Evolutionary conservation across 2,797 vertebrate species (phyloP).

Genomic region (Argyrosomus regius): DNA sequence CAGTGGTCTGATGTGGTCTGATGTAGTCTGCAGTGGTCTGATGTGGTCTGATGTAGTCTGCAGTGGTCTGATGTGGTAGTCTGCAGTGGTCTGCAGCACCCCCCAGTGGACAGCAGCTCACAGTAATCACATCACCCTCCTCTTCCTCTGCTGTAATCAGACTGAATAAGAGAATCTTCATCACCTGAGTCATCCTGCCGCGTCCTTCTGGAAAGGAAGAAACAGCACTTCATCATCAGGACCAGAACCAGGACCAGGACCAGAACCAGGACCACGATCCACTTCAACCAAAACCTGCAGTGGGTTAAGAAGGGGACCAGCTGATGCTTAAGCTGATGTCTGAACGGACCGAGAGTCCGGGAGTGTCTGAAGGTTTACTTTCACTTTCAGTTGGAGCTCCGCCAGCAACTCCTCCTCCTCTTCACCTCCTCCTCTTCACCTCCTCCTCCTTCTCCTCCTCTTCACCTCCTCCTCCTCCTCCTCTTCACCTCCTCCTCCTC

Average conservation of each 20-base stretch:
- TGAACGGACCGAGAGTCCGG: not conserved
- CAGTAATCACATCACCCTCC: not conserved
- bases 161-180: no score
- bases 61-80: no score
- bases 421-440: not conserved
- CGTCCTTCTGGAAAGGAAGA: no score
- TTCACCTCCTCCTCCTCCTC: not conserved
- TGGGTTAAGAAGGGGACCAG: not conserved
- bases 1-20: no score
- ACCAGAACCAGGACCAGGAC: not conserved
- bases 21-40: no score
- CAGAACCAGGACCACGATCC: not conserved
- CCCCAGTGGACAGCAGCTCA: not conserved
- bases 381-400: not conserved
- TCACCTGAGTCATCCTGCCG: no score
- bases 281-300: not conserved
- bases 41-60: no score
- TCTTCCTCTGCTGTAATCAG: no score
- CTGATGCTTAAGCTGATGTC: not conserved
- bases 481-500: no score
- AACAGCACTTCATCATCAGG: not conserved
- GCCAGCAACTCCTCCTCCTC: not conserved
- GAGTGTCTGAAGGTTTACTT: conserved; percentile 7
- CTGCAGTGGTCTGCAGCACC: not conserved
- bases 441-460: not conserved